Base-by-base conservation (phyloP, 2,113 vertebrate species). In the Clupea harengus region DNA sequence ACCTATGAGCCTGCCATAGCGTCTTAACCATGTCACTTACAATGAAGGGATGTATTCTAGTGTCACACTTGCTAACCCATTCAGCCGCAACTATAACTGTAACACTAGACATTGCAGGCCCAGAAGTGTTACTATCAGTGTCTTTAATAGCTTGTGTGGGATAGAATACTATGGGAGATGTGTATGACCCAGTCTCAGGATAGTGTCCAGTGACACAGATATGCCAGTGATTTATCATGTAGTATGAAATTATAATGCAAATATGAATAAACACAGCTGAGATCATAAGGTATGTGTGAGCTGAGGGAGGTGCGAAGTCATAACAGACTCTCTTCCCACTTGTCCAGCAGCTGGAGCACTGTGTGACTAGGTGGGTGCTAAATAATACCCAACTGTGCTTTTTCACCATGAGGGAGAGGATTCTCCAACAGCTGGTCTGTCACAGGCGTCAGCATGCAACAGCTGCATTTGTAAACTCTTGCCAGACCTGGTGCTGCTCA, bases 401-500 rank as follows among this genome's bases (percentile, higher is more conserved):
- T 78, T 78, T 17, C 72, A 78, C 72, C 72, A 78, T 44, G 72
- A 39, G 25, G 72, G 28, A 39, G 72, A 39, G 28, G 72, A 39
- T 32, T 78, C 32, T 32, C 64, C 6, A 13, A 3, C 64, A 72
- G 64, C 18, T 22, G 15, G 10, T 32, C 1, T 39, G 11, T 78
- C 10, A 39, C 44, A 11, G 22, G 83, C 82, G 86, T 85, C 72
- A 85, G 81, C 85, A 72, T 82, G 83, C 82, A 83, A 86, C 54
- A 87, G 85, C 88, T 86, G 86, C 49, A 57, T 83, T 47, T 91
- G 90, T 88, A 88, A 91, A 88, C 87, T 85, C 88, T 88, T 88
- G 87, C 47, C 13, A 88, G 88, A 88, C 22, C 83, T 84, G 86
- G 82, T 84, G 88, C 88, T 86, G 60, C 89, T 92, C 93, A 91